These are phyloP conservation scores for Callaeas wilsoni DNA, from an alignment of 2,113 vertebrate species.

Conservation along the genomic window DNA sequence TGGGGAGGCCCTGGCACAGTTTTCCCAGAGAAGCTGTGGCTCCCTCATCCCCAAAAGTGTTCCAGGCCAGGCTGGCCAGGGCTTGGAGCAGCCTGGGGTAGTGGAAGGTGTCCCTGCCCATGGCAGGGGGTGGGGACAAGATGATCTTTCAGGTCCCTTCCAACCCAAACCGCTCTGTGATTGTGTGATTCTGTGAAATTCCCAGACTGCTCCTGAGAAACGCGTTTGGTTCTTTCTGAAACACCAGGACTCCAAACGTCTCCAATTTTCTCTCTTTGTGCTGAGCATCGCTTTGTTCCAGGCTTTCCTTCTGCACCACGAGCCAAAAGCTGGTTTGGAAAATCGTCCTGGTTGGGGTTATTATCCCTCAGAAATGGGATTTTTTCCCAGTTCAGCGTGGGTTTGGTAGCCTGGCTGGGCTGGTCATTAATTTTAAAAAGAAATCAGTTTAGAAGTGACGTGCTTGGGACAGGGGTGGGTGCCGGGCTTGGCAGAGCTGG, in stretches of 20 bases:
- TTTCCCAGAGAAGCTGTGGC: not conserved
- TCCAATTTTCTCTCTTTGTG: not conserved
- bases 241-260: not conserved
- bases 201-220: not conserved
- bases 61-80: not conserved
- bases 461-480: not conserved
- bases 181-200: not conserved
- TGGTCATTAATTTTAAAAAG: not conserved
- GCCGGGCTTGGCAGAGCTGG: not conserved
- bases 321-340: not conserved
- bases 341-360: not conserved
- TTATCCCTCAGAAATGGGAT: not conserved
- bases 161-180: accelerated
- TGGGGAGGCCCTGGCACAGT: too few species aligned
- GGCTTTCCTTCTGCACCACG: not conserved
- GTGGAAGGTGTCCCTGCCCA: not conserved
- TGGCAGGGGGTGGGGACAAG: not conserved
- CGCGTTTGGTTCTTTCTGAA: not conserved
- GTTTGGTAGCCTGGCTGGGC: not conserved
- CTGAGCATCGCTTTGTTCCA: not conserved
- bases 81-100: not conserved
- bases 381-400: not conserved
- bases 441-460: not conserved
- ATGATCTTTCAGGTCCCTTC: not conserved
- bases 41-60: not conserved